These are phyloP conservation scores for Marasmarcha lunaedactyla DNA, from an alignment of 2,888 invertebrate genomes.

Conservation along the genomic window DNA sequence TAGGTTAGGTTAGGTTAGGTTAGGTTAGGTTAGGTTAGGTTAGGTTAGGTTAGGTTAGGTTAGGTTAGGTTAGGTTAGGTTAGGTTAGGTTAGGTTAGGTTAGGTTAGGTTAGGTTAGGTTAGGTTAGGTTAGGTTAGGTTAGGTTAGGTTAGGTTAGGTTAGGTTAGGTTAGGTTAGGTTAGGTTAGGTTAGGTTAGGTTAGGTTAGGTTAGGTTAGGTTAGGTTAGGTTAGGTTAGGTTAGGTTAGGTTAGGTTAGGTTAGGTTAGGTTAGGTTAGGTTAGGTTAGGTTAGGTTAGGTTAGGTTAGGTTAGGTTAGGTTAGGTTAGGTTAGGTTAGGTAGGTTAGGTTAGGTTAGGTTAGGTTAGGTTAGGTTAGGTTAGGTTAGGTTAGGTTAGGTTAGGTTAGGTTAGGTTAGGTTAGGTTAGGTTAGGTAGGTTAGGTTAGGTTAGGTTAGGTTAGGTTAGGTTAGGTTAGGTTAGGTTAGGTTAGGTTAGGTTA, in stretches of 20 bases:
- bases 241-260: constrained; percentile 7
- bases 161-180: constrained; percentile 8
- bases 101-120: constrained; percentile 8
- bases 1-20: constrained; percentile 8
- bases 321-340: constrained; percentile 10
- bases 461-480: constrained; percentile 11
- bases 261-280: constrained; percentile 9
- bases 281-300: constrained; percentile 10
- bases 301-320: constrained; percentile 10
- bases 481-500: constrained; percentile 11
- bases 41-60: constrained; percentile 8
- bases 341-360: too few species aligned
- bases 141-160: constrained; percentile 8
- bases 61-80: constrained; percentile 8
- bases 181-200: constrained; percentile 7
- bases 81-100: constrained; percentile 7
- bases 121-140: constrained; percentile 8
- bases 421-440: constrained; percentile 11
- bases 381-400: constrained; percentile 10
- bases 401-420: constrained; percentile 10
- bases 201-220: constrained; percentile 4
- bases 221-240: constrained; percentile 2
- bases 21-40: constrained; percentile 8
- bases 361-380: constrained; percentile 10
- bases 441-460: constrained; percentile 11